Conservation (phyloP, 2,888 invertebrate genomes). For the Eristalis intricaria region DNA sequence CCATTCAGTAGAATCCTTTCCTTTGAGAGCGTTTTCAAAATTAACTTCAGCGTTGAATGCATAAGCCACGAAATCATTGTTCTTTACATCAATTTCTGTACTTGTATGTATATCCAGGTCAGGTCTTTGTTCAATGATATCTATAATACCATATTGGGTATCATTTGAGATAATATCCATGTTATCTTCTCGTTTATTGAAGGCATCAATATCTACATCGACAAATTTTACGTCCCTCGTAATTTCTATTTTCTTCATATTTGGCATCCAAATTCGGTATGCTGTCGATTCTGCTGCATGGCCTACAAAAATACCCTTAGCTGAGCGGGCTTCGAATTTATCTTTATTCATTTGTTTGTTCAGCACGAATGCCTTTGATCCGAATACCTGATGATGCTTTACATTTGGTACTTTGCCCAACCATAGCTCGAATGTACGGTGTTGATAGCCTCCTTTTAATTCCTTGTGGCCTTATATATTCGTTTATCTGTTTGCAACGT, state of each 20-base stretch:
- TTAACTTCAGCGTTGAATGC: slow-evolving; percentile 24
- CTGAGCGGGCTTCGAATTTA: slow-evolving; percentile 17
- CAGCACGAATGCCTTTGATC: background rate
- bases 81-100: background rate
- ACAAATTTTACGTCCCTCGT: slow-evolving; percentile 8
- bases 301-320: slow-evolving; percentile 13
- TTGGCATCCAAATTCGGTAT: slow-evolving; percentile 25
- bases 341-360: background rate
- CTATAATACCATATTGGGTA: background rate
- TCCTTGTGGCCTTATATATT: background rate
- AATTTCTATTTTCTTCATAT: slow-evolving; percentile 12
- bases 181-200: background rate
- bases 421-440: slow-evolving; percentile 1
- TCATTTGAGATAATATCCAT: background rate
- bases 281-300: slow-evolving; percentile 20
- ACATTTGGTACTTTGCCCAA: background rate
- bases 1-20: slow-evolving; percentile 13
- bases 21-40: slow-evolving; percentile 11
- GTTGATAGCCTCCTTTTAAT: background rate
- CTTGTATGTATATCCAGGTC: background rate
- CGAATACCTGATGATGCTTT: background rate
- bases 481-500: background rate
- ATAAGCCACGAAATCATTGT: background rate
- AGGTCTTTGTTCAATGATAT: background rate
- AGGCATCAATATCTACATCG: background rate